Conservation (phyloP, 2,797 vertebrate species). For the Dipus sagitta region DNA sequence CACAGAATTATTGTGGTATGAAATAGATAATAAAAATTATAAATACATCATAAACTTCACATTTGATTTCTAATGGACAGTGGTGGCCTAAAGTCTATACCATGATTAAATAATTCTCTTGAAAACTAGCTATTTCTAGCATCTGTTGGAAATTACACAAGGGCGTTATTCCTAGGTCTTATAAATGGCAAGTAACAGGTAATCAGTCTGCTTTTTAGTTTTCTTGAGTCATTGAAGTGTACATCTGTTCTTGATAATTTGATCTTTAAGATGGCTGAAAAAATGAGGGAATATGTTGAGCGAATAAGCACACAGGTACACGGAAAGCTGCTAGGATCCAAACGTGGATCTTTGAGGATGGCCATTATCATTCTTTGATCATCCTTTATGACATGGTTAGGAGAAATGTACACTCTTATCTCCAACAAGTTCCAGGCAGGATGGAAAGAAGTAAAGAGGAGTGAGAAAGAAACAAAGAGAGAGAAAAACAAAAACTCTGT, state of each 20-base stretch:
- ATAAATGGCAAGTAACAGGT: conserved; percentile 1
- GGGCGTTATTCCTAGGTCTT: background rate
- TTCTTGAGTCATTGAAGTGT: conserved; percentile 21
- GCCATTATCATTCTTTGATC: background rate
- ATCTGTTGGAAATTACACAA: conserved; percentile 12
- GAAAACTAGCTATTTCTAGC: conserved; percentile 43
- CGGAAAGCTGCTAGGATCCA: background rate
- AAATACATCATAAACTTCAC: background rate
- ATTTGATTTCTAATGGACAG: conserved; percentile 46
- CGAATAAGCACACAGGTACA: conserved; percentile 7
- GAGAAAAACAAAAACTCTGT: background rate
- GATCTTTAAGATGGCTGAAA: conserved; percentile 39
- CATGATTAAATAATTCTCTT: conserved; percentile 21
- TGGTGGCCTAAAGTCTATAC: background rate
- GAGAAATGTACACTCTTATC: background rate
- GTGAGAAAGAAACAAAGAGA: background rate
- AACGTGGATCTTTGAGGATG: background rate
- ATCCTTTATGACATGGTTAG: background rate
- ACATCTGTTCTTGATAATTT: conserved; percentile 55
- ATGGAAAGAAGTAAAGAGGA: background rate
- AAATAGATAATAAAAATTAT: background rate
- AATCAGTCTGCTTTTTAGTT: conserved; percentile 31
- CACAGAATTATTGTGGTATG: no score
- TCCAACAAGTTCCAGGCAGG: background rate
- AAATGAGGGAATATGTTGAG: conserved; percentile 52